Evolutionary conservation across 2,113 vertebrate species (phyloP).

Genomic region (Danio rerio): GRCz12tu NC_133196.1:43388001-43388500

Average conservation of each 20-base stretch:
- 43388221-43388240: background rate
- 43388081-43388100: background rate
- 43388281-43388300: no score
- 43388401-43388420: background rate
- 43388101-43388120: background rate
- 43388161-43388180: background rate
- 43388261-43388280: no score
- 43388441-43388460: background rate
- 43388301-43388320: no score
- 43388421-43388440: background rate
- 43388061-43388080: background rate
- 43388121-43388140: background rate
- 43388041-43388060: background rate
- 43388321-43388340: no score
- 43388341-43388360: no score
- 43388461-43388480: background rate
- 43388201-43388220: background rate
- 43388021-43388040: background rate
- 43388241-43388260: no score
- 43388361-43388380: no score
- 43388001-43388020: background rate
- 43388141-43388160: background rate
- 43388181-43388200: background rate
- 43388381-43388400: no score
- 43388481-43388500: background rate